Conservation (phyloP, 2,797 vertebrate species). For the Sparus aurata region DNA sequence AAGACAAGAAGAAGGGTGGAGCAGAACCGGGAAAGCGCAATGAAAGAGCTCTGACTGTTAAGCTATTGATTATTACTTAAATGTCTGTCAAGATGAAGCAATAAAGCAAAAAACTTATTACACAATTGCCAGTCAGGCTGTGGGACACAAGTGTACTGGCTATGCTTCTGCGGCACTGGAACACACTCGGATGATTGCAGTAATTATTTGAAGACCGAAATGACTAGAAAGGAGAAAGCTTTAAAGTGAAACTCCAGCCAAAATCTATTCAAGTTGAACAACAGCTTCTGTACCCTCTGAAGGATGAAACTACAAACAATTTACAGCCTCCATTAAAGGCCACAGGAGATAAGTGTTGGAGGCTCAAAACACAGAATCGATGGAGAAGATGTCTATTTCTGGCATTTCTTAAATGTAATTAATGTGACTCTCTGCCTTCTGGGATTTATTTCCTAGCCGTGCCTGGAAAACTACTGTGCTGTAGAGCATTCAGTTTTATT, state of each 20-base stretch:
- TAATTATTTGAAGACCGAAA: constrained; percentile 24
- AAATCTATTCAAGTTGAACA: constrained; percentile 21
- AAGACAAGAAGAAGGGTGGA: neutral
- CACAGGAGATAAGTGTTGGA: neutral
- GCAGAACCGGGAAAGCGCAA: neutral
- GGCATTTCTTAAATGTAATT: neutral
- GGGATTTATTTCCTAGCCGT: neutral
- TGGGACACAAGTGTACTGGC: neutral
- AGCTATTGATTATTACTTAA: neutral
- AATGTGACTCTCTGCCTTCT: neutral
- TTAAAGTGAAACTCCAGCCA: constrained; percentile 14
- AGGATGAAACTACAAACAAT: neutral
- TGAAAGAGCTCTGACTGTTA: neutral
- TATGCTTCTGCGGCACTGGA: neutral
- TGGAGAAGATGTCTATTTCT: neutral
- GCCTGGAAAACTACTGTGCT: neutral
- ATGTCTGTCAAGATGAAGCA: neutral
- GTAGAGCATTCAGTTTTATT: neutral
- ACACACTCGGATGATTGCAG: neutral
- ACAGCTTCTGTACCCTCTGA: neutral
- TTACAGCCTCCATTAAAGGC: neutral
- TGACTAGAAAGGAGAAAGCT: neutral
- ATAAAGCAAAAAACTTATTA: neutral
- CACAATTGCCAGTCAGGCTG: neutral
- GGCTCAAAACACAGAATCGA: neutral